Evolutionary conservation across 2,797 vertebrate genomes (phyloP).

Genomic region (Pseudochaenichthys georgianus): DNA sequence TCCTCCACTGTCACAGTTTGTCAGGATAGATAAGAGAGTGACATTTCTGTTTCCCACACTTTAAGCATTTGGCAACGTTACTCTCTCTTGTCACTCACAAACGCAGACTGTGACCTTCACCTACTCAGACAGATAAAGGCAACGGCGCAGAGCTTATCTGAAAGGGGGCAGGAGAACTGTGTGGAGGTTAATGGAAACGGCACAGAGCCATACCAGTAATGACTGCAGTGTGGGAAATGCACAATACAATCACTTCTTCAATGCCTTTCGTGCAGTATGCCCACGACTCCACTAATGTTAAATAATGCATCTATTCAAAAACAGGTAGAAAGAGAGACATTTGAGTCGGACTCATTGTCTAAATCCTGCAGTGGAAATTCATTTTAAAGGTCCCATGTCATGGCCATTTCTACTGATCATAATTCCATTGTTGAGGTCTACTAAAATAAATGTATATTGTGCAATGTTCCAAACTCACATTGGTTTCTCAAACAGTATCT

Average conservation of each 20-base stretch:
- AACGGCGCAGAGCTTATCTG: slow-evolving; percentile 31
- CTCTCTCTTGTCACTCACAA: slow-evolving; percentile 43
- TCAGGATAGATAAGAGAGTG: slow-evolving; percentile 27
- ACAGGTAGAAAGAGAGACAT: neutral
- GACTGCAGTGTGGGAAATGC: neutral
- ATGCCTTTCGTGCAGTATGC: neutral
- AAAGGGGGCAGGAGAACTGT: slow-evolving; percentile 22
- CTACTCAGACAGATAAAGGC: slow-evolving; percentile 45
- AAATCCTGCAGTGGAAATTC: neutral
- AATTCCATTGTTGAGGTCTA: too few relatives aligned
- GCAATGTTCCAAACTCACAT: too few relatives aligned
- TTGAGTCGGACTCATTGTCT: neutral
- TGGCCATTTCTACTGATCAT: too few relatives aligned
- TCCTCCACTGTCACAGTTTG: slow-evolving; percentile 9
- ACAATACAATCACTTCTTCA: neutral
- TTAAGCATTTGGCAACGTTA: too few relatives aligned
- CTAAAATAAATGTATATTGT: too few relatives aligned
- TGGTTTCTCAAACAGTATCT: too few relatives aligned
- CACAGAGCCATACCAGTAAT: slow-evolving; percentile 9
- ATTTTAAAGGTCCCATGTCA: too few relatives aligned
- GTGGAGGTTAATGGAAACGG: slow-evolving; percentile 17
- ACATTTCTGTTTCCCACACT: too few relatives aligned
- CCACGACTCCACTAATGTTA: neutral
- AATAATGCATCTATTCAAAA: neutral
- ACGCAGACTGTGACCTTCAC: slow-evolving; percentile 52